These are phyloP conservation scores for Trachelus tabidus DNA, from an alignment of 2,888 invertebrate species.

Conservation along the genomic window DNA sequence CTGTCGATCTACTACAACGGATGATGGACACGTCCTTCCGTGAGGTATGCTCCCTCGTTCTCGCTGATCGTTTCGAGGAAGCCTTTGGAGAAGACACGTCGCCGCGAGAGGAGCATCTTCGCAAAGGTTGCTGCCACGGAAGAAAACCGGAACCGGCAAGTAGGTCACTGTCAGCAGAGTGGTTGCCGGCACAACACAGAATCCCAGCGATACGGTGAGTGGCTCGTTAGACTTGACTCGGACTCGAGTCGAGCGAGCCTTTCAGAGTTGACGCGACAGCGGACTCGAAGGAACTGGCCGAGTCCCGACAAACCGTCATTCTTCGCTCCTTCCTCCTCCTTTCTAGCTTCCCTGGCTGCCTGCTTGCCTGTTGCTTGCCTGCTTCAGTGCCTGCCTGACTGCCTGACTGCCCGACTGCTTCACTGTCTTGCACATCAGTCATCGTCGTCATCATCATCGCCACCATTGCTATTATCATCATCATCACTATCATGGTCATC, in stretches of 20 bases:
- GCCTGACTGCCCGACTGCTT: background rate
- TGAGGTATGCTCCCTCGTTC: too few species aligned
- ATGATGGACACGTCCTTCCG: too few species aligned
- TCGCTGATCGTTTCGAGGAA: too few species aligned
- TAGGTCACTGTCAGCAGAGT: constrained; percentile 53
- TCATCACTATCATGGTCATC: background rate
- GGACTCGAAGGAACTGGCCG: constrained; percentile 33
- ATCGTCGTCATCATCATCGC: constrained; percentile 1
- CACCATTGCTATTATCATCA: background rate
- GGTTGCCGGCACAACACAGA: background rate
- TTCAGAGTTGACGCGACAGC: constrained; percentile 26
- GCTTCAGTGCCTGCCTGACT: background rate
- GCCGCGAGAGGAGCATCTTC: background rate
- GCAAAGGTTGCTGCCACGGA: background rate
- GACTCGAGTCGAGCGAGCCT: background rate
- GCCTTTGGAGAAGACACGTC: too few species aligned
- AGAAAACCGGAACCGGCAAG: constrained; percentile 44
- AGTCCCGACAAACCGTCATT: constrained; percentile 5
- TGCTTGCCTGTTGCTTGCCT: background rate
- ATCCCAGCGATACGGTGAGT: constrained; percentile 10
- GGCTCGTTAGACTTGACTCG: background rate
- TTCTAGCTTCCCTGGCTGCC: background rate
- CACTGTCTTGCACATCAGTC: background rate
- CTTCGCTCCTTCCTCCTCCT: constrained; percentile 12
- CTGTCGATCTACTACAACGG: too few species aligned